A percentile compares a stretch with the other conserved stretches of the same genome.
phyloP scores from a whole-genome alignment of 2,888 invertebrate genomes.

The Monochamus alternatus region DNA sequence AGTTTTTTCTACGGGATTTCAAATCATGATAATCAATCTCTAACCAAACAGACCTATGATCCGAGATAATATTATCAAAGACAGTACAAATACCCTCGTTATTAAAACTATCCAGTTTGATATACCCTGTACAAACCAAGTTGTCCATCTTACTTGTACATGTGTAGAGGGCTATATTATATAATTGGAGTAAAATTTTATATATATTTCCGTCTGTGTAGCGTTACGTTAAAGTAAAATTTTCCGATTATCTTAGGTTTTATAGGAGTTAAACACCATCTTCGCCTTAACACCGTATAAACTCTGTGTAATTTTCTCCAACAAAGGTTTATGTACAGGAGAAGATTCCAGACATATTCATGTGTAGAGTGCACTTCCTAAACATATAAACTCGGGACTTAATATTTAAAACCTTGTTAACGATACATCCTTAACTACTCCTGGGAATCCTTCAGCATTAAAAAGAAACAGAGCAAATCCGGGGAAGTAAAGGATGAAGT shows the following conservation, averaged over 20 bases:
- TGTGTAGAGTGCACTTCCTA: constrained; percentile 1
- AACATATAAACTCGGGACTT: constrained; percentile 15
- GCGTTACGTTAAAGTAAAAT: neutral
- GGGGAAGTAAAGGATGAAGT: neutral
- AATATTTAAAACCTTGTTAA: constrained; percentile 25
- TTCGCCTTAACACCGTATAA: neutral
- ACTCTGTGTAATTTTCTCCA: neutral
- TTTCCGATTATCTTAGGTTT: neutral
- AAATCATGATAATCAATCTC: too few species aligned
- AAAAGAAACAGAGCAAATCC: constrained; percentile 15
- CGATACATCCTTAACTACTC: constrained; percentile 17
- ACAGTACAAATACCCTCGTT: too few species aligned
- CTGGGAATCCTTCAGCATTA: constrained; percentile 9
- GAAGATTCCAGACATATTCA: neutral
- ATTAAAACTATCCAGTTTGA: too few species aligned
- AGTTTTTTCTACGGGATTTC: too few species aligned
- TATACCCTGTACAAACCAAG: too few species aligned
- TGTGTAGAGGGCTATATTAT: too few species aligned
- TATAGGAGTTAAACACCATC: neutral
- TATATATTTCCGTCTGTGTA: too few species aligned
- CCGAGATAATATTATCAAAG: too few species aligned
- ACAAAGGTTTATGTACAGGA: neutral
- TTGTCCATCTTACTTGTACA: too few species aligned
- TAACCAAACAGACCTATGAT: too few species aligned
- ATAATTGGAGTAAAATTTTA: too few species aligned